Percentiles rank a stretch among this genome's conserved stretches.
Evolutionary conservation across 53 echinoderm and acorn worm species (phyloP).

Genomic region (Echinometra lucunter): DNA sequence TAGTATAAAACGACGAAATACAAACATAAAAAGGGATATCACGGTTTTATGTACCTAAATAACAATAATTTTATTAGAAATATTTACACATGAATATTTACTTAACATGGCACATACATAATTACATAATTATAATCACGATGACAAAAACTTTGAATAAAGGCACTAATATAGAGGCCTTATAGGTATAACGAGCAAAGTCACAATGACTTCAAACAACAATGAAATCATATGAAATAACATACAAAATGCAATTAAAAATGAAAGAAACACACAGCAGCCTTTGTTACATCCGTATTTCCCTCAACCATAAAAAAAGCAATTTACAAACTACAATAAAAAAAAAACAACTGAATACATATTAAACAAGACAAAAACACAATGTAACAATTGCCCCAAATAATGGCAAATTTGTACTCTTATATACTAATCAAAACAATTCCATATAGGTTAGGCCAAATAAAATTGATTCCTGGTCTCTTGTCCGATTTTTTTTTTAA

Average conservation of each 20-base stretch:
- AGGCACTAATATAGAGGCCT: conserved; percentile 27
- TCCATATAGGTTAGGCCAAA: too few relatives aligned
- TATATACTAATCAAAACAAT: too few relatives aligned
- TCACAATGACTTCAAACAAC: not conserved
- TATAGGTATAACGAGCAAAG: not conserved
- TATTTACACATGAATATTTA: conserved; percentile 10
- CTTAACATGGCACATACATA: not conserved
- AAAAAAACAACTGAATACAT: too few relatives aligned
- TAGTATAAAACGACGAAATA: not conserved
- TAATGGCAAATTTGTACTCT: too few relatives aligned
- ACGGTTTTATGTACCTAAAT: not conserved
- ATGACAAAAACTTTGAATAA: not conserved
- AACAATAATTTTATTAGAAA: conserved; percentile 18
- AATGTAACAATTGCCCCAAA: too few relatives aligned
- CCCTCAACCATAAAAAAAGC: not conserved
- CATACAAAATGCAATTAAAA: not conserved
- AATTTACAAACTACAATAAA: not conserved
- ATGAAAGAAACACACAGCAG: not conserved
- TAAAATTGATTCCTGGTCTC: too few relatives aligned
- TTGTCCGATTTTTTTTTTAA: too few relatives aligned
- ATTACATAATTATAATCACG: too few relatives aligned
- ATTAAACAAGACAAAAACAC: too few relatives aligned
- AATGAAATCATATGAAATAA: not conserved
- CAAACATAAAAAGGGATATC: not conserved
- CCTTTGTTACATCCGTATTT: too few relatives aligned